Base-by-base conservation (phyloP, 2,888 invertebrate genomes). In the Galeopsomyia nigrocyanea region DNA sequence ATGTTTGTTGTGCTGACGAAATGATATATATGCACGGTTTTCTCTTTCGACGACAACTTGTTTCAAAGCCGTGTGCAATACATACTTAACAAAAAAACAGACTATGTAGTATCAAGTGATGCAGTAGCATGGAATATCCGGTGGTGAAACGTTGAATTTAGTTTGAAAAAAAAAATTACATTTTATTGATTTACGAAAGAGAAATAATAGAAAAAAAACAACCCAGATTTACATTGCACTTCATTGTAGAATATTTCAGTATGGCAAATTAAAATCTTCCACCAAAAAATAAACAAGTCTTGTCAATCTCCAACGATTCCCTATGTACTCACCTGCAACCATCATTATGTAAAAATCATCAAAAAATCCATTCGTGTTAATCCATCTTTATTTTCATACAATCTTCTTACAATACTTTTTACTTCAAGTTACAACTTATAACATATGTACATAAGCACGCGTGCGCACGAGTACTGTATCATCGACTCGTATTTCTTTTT, bases 181-280 rank as follows among this genome's bases (percentile, higher is more conserved):
- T 75, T 75, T 75, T 71, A 75, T 68, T 49, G 57, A 55, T 56
- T 73, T 68, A 39, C 39, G 39, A 39, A 7, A 39, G 39, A 39
- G 31, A 31, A 7, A 9, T 7, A 39, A 39, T 10, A 10, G 39
- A 68, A 60, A 64, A 53, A 71, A 68, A 56, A 22, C 56, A 72
- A 67, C 14, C n/a, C 56, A 75, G 70, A 70, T 62, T 74, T 71
- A 71, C 71, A 68, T 63, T 74, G 75, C 75, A 76, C 75, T 57
- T 74, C 31, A 63, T 73, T 76, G 74, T 76, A 76, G 75, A n/a
- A 62, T 73, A 71, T 76, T 73, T 76, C 75, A 78, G 77, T 78
- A 74, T 78, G 70, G 39, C 65, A 76, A 80, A 80, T 77, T 77
- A 73, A 39, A 78, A 77, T 75, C 76, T 75, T 76, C 74, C 78